These are phyloP conservation scores for Branchellion lobata DNA, from an alignment of 2,888 invertebrate genomes.

Conservation along the genomic window DNA sequence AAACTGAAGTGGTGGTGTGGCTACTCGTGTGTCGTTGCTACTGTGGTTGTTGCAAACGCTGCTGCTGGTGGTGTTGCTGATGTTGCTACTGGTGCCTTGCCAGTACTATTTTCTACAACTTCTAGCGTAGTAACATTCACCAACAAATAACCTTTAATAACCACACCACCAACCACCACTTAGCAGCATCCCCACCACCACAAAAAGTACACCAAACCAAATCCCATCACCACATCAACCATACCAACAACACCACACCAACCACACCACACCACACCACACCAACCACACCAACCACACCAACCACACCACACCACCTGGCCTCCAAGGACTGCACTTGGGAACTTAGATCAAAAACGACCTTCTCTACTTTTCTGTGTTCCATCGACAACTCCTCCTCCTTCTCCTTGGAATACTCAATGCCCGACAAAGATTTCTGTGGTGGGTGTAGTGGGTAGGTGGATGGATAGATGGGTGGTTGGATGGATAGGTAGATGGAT, in stretches of 20 bases:
- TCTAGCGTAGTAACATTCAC: neutral
- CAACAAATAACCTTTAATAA: neutral
- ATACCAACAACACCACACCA: no score
- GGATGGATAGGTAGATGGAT: no score
- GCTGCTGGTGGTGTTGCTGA: no score
- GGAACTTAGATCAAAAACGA: neutral
- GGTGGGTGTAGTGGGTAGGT: neutral
- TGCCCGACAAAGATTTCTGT: neutral
- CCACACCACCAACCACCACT: no score
- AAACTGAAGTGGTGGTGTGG: conserved; percentile 55
- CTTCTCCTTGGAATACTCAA: neutral
- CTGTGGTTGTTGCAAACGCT: no score
- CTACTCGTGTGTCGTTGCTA: no score
- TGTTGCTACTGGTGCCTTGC: no score
- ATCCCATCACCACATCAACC: no score
- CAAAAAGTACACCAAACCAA: no score
- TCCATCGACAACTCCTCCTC: neutral
- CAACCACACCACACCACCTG: neutral
- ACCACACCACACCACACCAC: no score
- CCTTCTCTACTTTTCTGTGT: neutral
- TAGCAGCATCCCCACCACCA: no score
- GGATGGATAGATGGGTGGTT: neutral
- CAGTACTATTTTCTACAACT: no score
- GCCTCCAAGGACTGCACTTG: neutral
- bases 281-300: neutral